These are phyloP conservation scores for Piprites chloris DNA, from an alignment of 2,113 vertebrate species.

Conservation along the genomic window DNA sequence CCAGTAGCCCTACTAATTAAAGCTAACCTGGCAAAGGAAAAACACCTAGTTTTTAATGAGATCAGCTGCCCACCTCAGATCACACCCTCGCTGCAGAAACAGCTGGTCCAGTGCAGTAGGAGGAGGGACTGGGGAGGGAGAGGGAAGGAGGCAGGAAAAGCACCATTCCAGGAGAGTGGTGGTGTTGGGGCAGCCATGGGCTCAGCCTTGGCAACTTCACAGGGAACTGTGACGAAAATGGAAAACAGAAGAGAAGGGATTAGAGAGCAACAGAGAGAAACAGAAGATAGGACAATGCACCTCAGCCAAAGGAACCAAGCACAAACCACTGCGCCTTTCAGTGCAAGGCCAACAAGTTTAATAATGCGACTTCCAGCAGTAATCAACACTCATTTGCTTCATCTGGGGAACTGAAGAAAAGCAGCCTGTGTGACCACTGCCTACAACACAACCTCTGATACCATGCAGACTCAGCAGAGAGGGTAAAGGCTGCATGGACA, in stretches of 20 bases:
- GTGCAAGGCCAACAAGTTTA: neutral
- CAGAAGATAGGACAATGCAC: neutral
- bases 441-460: neutral
- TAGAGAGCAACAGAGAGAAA: neutral
- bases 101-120: accelerated
- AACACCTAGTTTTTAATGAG: neutral
- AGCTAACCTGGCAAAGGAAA: neutral
- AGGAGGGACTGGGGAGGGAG: neutral
- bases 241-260: neutral
- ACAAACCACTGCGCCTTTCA: neutral
- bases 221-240: neutral
- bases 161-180: neutral
- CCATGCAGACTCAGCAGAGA: neutral
- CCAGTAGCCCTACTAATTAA: neutral
- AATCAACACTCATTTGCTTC: neutral
- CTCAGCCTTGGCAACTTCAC: neutral
- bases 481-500: neutral
- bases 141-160: neutral
- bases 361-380: neutral
- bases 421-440: neutral
- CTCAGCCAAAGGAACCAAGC: neutral
- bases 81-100: neutral
- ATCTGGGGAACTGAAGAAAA: neutral
- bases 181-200: neutral
- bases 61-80: neutral